Evolutionary conservation across 1,140 invertebrate species (phyloP), one percentile per base, ranked within the genome.

Genomic region (Proctacanthus coquilletti): DNA sequence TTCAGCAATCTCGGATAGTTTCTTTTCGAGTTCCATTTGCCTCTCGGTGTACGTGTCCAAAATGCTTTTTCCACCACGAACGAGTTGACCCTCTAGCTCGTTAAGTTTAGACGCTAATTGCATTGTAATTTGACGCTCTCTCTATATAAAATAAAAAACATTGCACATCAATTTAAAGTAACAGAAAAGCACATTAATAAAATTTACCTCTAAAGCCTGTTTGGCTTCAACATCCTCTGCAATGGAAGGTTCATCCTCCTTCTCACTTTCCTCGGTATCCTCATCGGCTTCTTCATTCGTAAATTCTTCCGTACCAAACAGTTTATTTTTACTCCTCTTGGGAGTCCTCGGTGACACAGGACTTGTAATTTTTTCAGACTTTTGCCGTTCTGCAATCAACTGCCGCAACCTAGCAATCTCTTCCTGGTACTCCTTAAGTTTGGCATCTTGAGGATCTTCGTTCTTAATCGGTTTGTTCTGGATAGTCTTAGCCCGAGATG

Each of bases 391-490:
- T 23, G 61, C 54, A 41, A 72, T 68, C 21, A 71, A 54, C 19
- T 60, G 50, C 14, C 71, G 67, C 18, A 80, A 62, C 37, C 77
- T 66, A 38, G 75, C 74, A 52, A 88, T 85, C 66, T 89, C 86
- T 45, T 80, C 74, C 56, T 91, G 84, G 63, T 86, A 92, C 62
- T 92, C 79, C 50, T 83, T 68, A 8, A 93, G 64, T 48, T 91
- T 70, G 21, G 83, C 81, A 62, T 93, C 88, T 62, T 92, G 92
- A 1, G 91, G 88, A 69, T 96, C 91, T 62, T 96, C 88, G 63
- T 96, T 95, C 43, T 94, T 84, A 45, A 84, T 76, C 4, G 92
- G 91, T 60, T 89, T 84, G 66, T 96, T 96, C 68, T 93, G 88
- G 49, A 96, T 96, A 44, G 72, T 71, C 65, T 96, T 96, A 10